Evolutionary conservation across 37 sponge, comb jelly and placozoan genomes (phyloP).

Genomic region (Halichondria panicea): DNA sequence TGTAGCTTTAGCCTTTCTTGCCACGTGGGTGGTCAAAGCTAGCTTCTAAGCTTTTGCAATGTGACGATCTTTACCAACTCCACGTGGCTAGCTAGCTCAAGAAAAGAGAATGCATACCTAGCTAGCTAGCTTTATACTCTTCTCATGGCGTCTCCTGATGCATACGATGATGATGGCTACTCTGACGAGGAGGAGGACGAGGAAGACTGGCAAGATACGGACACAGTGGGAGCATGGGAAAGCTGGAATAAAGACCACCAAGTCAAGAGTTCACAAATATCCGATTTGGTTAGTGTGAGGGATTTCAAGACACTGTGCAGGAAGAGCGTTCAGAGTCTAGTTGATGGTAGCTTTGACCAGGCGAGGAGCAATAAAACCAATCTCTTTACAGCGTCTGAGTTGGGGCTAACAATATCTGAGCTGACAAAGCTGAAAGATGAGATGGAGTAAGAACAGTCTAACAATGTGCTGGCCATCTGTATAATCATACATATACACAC

Average conservation of each 20-base stretch:
- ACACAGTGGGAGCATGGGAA: too few relatives aligned
- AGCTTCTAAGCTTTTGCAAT: too few relatives aligned
- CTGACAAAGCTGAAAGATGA: background rate
- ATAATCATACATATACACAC: too few relatives aligned
- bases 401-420: slow-evolving; percentile 3
- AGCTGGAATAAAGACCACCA: slow-evolving; percentile 15
- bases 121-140: too few relatives aligned
- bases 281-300: slow-evolving; percentile 8
- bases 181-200: too few relatives aligned
- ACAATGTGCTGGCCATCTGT: background rate
- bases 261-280: background rate
- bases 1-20: too few relatives aligned
- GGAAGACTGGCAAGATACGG: too few relatives aligned
- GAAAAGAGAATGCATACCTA: too few relatives aligned
- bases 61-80: too few relatives aligned
- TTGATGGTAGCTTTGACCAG: background rate
- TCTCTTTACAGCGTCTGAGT: background rate
- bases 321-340: background rate
- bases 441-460: slow-evolving; percentile 10
- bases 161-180: too few relatives aligned
- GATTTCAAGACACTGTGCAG: slow-evolving; percentile 16
- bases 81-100: background rate
- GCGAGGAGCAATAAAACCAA: background rate
- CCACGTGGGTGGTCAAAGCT: too few relatives aligned
- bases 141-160: too few relatives aligned